Evolutionary conservation across 2,797 vertebrate genomes (phyloP).

Genomic region (Gymnoscopelus microlampas): DNA sequence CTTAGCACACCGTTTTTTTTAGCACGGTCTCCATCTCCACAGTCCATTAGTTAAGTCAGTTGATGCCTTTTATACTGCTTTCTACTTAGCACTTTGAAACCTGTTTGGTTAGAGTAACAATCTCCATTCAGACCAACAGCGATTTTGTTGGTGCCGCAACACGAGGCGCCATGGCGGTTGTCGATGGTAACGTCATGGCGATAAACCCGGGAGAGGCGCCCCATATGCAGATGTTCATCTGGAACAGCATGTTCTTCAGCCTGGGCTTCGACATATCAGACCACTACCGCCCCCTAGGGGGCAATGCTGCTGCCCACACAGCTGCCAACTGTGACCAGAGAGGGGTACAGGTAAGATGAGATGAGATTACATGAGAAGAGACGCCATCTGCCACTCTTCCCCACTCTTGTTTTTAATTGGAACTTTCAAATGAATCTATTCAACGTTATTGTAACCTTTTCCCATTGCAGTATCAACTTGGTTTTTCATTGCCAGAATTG

Average conservation of each 20-base stretch:
- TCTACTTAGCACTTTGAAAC: too few species aligned
- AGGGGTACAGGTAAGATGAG: conserved; percentile 79
- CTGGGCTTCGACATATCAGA: conserved; percentile 92
- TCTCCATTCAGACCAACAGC: conserved; percentile 86
- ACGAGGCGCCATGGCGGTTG: conserved; percentile 89
- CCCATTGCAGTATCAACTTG: too few species aligned
- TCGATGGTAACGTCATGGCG: conserved; percentile 94
- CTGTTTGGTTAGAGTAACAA: too few species aligned
- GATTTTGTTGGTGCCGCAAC: conserved; percentile 93
- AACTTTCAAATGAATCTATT: too few species aligned
- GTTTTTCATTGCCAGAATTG: too few species aligned
- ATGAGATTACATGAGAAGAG: background rate
- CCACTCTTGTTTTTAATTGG: too few species aligned
- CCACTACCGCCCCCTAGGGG: conserved; percentile 91
- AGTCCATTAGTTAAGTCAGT: too few species aligned
- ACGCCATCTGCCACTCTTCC: background rate
- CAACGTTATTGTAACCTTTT: too few species aligned
- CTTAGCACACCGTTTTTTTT: too few species aligned
- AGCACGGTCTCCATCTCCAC: background rate
- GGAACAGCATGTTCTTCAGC: conserved; percentile 98
- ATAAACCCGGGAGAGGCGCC: conserved; percentile 93
- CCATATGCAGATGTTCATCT: conserved; percentile 96
- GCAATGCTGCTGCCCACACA: conserved; percentile 89
- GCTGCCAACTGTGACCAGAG: conserved; percentile 92
- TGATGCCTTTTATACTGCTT: too few species aligned